Evolutionary conservation across 2,113 vertebrate species (phyloP).

Genomic region (Nansenia antarctica): DNA sequence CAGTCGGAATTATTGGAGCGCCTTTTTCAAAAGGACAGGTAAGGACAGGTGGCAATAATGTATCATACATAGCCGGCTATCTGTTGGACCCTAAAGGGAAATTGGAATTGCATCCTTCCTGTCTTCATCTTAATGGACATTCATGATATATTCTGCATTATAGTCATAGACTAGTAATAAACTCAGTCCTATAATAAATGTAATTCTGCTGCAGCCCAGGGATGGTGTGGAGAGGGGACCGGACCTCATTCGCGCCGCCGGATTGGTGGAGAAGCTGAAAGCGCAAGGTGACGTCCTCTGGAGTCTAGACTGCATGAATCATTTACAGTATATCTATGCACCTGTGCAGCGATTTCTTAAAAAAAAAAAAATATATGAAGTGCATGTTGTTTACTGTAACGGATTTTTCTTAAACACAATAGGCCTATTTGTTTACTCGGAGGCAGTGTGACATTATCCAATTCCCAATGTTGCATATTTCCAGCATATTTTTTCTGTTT

Average conservation of each 20-base stretch:
- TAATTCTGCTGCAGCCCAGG: conserved; percentile 47
- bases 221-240: conserved; percentile 70
- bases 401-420: not conserved
- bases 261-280: conserved; percentile 61
- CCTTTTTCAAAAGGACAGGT: conserved; percentile 77
- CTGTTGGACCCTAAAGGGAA: not conserved
- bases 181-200: not conserved
- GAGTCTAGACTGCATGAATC: not conserved
- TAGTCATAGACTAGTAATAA: not conserved
- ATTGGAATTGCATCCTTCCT: not conserved
- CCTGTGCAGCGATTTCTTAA: not conserved
- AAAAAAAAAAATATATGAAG: not conserved
- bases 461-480: not conserved
- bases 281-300: conserved; percentile 49
- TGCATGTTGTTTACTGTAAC: no score
- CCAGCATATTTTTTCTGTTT: no score
- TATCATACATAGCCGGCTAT: not conserved
- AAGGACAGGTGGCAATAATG: conserved; percentile 3
- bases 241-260: conserved; percentile 62
- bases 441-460: not conserved
- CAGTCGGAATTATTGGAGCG: conserved; percentile 70
- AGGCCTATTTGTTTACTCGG: not conserved
- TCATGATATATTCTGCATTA: no score
- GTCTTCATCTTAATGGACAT: no score
- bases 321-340: not conserved